Base-by-base conservation (phyloP, 2,113 vertebrate species). In the Chrysochloris asiatica region DNA sequence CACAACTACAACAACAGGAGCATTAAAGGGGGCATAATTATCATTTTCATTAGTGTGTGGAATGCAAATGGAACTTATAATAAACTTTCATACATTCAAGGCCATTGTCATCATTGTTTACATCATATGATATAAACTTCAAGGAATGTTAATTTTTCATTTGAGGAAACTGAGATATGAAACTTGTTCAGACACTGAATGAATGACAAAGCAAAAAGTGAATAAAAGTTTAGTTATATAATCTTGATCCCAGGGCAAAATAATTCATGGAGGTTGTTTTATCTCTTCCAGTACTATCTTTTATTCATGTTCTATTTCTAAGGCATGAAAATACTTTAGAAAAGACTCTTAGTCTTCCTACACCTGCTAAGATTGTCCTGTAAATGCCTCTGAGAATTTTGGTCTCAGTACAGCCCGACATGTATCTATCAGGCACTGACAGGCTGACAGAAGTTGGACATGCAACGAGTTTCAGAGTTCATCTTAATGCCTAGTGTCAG, bases 161-260 rank as follows among this genome's bases (percentile, higher is more conserved):
- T 72, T 79, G n/a, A 90, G 36, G 72, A 80, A 94, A 93, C 8
- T 89, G 73, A 87, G 69, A 43, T 59, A 81, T 78, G 47, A 77
- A 77, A 91, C 28, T 54, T 95, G 77, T 33, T 47, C 52, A 89
- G 82, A 36, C 47, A 85, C 4, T 43, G 21, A 73, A 19, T 48
- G 16, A 10, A 19, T 48, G 16, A 10, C 7, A 67, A 50, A 86
- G 4, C 1, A 93, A 79, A 90, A 67, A 38, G 12, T 28, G 16
- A 78, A 8, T 19, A 81, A 45, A 16, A 61, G 22, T 1, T 83
- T 54, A 67, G 12, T 75, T 91, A 93, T 87, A 3, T 1, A 22
- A 69, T 73, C 10, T 33, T 83, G 41, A 86, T 87, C 17, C 26
- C 33, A 54, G 11, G 24, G 45, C 28, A 93, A 65, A 61, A 13